Conservation (phyloP, 1,140 invertebrate genomes). For the Rhyacophila brunnea region DNA sequence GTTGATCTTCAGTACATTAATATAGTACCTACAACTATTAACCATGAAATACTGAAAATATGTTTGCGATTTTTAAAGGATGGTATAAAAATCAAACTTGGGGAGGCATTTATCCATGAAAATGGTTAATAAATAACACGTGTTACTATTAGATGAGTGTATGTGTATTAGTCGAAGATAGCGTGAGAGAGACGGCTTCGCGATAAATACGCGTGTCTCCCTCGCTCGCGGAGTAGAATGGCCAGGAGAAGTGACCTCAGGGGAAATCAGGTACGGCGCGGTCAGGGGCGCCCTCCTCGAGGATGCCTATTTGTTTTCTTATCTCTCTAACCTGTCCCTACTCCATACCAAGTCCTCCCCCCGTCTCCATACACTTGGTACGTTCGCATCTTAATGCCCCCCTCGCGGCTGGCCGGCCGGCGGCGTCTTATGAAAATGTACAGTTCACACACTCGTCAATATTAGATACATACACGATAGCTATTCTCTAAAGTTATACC, state of each 20-base stretch:
- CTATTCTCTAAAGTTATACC: too few relatives aligned
- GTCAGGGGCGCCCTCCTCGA: slow-evolving; percentile 5
- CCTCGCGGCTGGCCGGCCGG: too few relatives aligned
- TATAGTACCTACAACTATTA: too few relatives aligned
- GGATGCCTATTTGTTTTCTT: slow-evolving; percentile 13
- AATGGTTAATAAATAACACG: background rate
- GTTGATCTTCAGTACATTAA: too few relatives aligned
- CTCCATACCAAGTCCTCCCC: background rate
- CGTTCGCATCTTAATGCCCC: too few relatives aligned
- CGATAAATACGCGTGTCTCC: background rate
- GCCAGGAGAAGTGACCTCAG: slow-evolving; percentile 17
- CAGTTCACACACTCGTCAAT: too few relatives aligned
- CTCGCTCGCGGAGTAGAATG: background rate
- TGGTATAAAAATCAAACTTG: too few relatives aligned
- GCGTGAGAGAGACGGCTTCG: background rate
- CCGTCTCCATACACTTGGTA: background rate
- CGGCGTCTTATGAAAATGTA: too few relatives aligned
- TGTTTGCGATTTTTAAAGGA: too few relatives aligned
- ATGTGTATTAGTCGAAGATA: background rate
- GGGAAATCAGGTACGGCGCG: slow-evolving; percentile 16
- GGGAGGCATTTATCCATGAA: background rate
- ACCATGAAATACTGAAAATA: too few relatives aligned
- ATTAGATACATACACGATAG: too few relatives aligned
- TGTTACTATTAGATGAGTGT: background rate
- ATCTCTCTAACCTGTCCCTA: background rate